These are phyloP conservation scores for Sorex araneus DNA, from an alignment of 2,113 vertebrate species.

Conservation along the genomic window DNA sequence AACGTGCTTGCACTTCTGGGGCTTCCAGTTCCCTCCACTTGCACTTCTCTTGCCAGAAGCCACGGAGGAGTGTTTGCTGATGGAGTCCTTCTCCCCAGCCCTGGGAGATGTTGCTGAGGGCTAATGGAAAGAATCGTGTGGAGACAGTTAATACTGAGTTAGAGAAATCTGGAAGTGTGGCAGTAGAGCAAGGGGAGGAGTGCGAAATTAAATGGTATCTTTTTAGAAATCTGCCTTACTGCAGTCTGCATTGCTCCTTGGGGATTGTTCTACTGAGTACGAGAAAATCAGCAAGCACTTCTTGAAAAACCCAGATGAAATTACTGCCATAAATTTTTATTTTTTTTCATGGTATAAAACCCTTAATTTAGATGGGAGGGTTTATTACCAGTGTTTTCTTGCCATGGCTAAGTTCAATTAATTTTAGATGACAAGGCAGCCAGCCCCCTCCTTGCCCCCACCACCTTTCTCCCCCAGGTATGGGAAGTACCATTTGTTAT, in stretches of 20 bases:
- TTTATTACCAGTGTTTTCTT: constrained; percentile 89
- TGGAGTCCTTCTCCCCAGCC: background rate
- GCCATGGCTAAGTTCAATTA: constrained; percentile 88
- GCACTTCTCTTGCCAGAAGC: background rate
- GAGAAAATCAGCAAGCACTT: constrained; percentile 89
- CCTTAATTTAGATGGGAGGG: constrained; percentile 89
- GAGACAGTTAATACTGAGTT: constrained; percentile 86
- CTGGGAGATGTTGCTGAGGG: constrained; percentile 10
- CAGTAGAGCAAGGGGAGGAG: constrained; percentile 84
- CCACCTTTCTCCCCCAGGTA: constrained; percentile 53
- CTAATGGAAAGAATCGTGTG: constrained; percentile 64
- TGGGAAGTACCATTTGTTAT: constrained; percentile 88
- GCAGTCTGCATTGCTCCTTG: constrained; percentile 88
- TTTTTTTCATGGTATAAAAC: constrained; percentile 85
- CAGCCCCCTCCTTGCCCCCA: constrained; percentile 40
- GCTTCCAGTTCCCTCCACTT: background rate
- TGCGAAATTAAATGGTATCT: constrained; percentile 89
- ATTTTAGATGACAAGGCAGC: constrained; percentile 89
- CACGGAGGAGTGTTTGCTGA: background rate
- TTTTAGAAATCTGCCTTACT: constrained; percentile 89
- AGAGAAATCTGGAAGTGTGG: constrained; percentile 83
- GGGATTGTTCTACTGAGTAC: constrained; percentile 88
- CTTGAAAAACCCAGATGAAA: constrained; percentile 89
- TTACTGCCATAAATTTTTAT: constrained; percentile 89
- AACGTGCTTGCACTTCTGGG: background rate